A percentile compares a stretch with the other conserved stretches of the same genome.
Evolutionary conservation across 2,113 vertebrate species (phyloP).

Genomic region (Taxidea taxus): DNA sequence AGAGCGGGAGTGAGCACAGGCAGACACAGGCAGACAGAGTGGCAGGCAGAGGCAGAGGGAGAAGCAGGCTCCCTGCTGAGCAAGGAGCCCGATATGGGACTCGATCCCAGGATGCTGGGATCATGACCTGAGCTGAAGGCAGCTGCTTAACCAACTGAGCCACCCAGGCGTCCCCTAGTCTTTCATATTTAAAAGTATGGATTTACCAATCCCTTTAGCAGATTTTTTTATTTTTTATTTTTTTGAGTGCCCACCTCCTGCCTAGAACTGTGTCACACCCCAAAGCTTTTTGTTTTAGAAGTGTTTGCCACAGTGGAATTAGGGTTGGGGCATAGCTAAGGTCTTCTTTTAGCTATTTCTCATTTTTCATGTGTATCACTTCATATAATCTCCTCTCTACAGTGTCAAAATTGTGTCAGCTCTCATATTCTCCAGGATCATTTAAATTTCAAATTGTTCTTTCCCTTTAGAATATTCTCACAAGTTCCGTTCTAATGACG

Average conservation of each 20-base stretch:
- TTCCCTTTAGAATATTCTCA: constrained; percentile 90
- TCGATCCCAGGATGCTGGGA: not conserved
- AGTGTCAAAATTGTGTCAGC: not conserved
- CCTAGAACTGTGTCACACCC: not conserved
- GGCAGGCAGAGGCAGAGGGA: too few relatives aligned
- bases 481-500: constrained; percentile 93
- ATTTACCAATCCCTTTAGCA: not conserved
- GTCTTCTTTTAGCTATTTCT: too few relatives aligned
- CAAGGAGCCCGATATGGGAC: not conserved
- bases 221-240: not conserved
- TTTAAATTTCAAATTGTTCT: constrained; percentile 37
- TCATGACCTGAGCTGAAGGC: not conserved
- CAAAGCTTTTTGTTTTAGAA: not conserved
- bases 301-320: not conserved
- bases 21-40: too few relatives aligned
- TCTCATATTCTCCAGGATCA: not conserved
- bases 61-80: too few relatives aligned
- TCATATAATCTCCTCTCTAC: not conserved
- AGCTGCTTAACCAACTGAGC: too few relatives aligned
- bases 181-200: not conserved
- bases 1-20: too few relatives aligned
- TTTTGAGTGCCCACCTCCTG: not conserved
- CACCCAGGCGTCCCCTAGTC: not conserved
- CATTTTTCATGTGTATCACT: not conserved
- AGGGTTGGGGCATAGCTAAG: not conserved